Percentiles rank a stretch among this genome's conserved stretches.
Conservation (phyloP, 2,113 vertebrate species). For the Pteronura brasiliensis region DNA sequence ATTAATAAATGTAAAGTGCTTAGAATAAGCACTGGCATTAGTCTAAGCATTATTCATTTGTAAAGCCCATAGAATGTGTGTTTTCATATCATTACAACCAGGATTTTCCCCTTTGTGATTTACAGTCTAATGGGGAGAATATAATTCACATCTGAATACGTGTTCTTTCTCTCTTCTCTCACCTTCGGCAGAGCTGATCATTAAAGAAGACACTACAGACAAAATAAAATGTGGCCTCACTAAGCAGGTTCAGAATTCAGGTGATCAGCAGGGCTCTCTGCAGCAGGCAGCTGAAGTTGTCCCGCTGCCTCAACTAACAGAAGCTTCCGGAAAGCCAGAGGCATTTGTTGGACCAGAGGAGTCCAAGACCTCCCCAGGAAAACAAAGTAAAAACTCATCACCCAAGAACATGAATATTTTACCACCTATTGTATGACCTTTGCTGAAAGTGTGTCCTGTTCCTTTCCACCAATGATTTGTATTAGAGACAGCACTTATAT, state of each 20-base stretch:
- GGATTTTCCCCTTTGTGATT: not conserved
- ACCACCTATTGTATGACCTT: conserved; percentile 66
- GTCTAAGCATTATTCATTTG: not conserved
- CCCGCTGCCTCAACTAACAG: conserved; percentile 52
- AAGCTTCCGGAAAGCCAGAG: conserved; percentile 33
- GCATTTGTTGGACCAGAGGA: not conserved
- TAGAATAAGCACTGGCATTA: not conserved
- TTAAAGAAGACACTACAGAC: conserved; percentile 44
- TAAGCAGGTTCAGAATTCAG: not conserved
- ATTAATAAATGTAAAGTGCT: not conserved
- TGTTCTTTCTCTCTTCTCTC: not conserved
- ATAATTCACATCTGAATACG: not conserved
- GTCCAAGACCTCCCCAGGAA: not conserved
- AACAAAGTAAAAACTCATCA: not conserved
- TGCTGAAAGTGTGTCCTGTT: not conserved
- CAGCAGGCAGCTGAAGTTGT: not conserved
- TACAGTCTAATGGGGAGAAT: not conserved
- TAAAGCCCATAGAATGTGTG: not conserved
- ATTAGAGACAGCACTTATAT: conserved; percentile 56
- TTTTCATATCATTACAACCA: not conserved
- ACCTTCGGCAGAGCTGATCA: conserved; percentile 50
- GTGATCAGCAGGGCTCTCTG: not conserved
- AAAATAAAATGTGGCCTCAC: conserved; percentile 51
- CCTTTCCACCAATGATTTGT: conserved; percentile 18
- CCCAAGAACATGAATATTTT: conserved; percentile 33